Conservation (phyloP, 2,113 vertebrate genomes). For the Amphiprion percula region DNA sequence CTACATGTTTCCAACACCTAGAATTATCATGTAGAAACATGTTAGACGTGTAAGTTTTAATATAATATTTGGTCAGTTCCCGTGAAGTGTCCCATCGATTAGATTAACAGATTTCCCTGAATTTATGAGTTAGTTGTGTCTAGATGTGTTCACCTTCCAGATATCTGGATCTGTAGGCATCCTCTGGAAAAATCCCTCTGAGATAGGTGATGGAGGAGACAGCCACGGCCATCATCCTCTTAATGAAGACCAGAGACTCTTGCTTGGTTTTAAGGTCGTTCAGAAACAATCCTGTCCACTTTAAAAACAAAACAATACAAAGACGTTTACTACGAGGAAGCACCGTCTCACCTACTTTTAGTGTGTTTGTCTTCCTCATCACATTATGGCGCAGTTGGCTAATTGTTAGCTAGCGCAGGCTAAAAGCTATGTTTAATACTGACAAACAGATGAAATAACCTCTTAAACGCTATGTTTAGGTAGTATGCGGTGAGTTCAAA, state of each 20-base stretch:
- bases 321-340: not conserved
- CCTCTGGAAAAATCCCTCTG: slow-evolving; percentile 95
- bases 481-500: slow-evolving; percentile 23
- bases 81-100: not conserved
- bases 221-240: slow-evolving; percentile 92
- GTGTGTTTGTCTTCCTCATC: not conserved
- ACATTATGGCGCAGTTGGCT: slow-evolving; percentile 37
- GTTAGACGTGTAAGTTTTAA: no score
- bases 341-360: no score
- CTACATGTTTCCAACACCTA: not conserved
- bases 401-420: not conserved
- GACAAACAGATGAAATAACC: not conserved
- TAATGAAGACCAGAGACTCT: slow-evolving; percentile 91
- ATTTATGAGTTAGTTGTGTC: not conserved
- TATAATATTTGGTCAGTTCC: no score
- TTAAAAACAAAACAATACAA: not conserved
- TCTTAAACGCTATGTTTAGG: not conserved
- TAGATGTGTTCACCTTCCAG: slow-evolving; percentile 88
- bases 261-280: slow-evolving; percentile 85
- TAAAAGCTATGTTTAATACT: not conserved
- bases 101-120: not conserved
- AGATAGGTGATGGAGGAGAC: slow-evolving; percentile 96
- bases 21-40: not conserved
- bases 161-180: slow-evolving; percentile 93
- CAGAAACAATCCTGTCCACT: slow-evolving; percentile 79